These are phyloP conservation scores for Dissostichus mawsoni DNA, from an alignment of 2,113 vertebrate species.

Conservation along the genomic window DNA sequence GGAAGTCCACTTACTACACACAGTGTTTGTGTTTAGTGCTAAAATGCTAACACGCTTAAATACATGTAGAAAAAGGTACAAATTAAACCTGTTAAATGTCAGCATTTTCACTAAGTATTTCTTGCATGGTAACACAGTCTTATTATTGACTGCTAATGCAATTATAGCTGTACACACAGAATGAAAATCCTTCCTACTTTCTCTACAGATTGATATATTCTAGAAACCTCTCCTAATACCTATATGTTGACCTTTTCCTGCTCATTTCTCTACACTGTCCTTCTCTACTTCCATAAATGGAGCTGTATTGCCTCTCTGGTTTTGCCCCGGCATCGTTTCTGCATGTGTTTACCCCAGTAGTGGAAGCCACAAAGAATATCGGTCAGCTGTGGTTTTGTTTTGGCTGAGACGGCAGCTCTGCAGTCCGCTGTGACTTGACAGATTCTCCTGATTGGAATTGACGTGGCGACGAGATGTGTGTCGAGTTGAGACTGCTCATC, in stretches of 20 bases:
- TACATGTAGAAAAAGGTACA: not conserved
- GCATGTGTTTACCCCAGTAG: constrained; percentile 14
- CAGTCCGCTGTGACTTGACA: constrained; percentile 75
- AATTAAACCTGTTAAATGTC: not conserved
- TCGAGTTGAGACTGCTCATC: constrained; percentile 85
- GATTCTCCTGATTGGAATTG: constrained; percentile 83
- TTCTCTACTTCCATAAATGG: constrained; percentile 15
- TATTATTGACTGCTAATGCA: not conserved
- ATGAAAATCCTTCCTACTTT: not conserved
- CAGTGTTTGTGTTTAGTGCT: not conserved
- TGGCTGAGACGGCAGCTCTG: constrained; percentile 67
- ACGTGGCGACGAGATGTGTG: constrained; percentile 81
- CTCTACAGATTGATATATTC: constrained; percentile 9
- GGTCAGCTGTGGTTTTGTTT: constrained; percentile 63
- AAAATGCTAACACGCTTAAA: not conserved
- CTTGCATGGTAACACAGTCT: not conserved
- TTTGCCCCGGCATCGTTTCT: constrained; percentile 28
- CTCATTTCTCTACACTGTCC: not conserved
- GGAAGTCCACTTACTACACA: no score
- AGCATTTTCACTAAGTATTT: not conserved
- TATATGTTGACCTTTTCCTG: not conserved
- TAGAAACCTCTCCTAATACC: not conserved
- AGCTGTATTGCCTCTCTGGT: constrained; percentile 27
- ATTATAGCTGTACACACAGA: not conserved
- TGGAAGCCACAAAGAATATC: constrained; percentile 46